A percentile compares a stretch with the other conserved stretches of the same genome.
phyloP scores from a whole-genome alignment of 2,797 vertebrate genomes.

The Lagorchestes hirsutus region DNA sequence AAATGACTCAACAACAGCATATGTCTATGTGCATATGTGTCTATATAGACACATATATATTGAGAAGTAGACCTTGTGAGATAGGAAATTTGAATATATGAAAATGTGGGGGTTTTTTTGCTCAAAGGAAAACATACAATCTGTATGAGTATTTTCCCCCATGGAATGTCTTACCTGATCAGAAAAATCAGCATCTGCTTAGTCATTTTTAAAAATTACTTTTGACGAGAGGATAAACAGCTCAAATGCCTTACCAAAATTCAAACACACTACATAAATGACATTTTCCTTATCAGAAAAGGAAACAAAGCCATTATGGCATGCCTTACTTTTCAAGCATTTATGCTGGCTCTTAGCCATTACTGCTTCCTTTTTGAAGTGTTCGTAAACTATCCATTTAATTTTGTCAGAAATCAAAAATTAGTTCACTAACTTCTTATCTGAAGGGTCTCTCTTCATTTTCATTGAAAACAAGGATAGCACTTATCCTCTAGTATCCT shows the following conservation, averaged over 20 bases:
- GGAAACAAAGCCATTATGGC: not conserved
- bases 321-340: not conserved
- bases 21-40: not conserved
- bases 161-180: not conserved
- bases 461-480: not conserved
- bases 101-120: not conserved
- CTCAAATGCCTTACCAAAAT: not conserved
- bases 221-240: not conserved
- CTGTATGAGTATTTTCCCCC: not conserved
- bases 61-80: not conserved
- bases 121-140: not conserved
- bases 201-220: not conserved
- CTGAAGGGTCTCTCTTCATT: not conserved
- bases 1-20: not conserved
- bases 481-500: not conserved
- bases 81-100: not conserved
- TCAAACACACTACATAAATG: not conserved
- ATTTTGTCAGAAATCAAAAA: not conserved
- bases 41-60: not conserved
- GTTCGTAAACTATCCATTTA: not conserved
- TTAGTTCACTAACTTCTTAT: not conserved
- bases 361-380: not conserved
- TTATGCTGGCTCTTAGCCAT: not conserved
- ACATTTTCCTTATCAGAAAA: not conserved
- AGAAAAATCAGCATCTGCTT: not conserved